Percentiles rank a stretch among this genome's conserved stretches.
phyloP scores from a whole-genome alignment of 2,888 invertebrate species.

The Lissocephala sabroskyi region DNA sequence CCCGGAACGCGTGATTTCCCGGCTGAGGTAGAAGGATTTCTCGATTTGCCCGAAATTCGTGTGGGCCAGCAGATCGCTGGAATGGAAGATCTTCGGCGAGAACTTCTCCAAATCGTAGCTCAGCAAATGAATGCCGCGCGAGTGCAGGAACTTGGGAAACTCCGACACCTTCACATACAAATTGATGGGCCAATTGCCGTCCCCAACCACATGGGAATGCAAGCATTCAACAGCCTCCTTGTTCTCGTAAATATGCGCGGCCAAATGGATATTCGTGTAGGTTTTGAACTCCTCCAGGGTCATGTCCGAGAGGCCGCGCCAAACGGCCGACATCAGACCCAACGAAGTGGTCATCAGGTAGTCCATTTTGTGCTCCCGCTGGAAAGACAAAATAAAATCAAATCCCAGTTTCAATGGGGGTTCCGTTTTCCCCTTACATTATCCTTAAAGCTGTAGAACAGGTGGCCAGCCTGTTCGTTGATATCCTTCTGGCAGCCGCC shows the following conservation, averaged over 20 bases:
- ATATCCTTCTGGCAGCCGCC: too few relatives aligned
- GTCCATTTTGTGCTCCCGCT: conserved; percentile 31
- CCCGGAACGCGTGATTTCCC: too few relatives aligned
- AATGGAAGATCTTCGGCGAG: conserved; percentile 42
- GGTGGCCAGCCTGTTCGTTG: too few relatives aligned
- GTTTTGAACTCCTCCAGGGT: conserved; percentile 24
- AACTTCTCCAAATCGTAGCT: conserved; percentile 19
- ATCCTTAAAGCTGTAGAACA: too few relatives aligned
- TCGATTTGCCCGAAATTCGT: conserved; percentile 34
- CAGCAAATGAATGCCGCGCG: conserved; percentile 28
- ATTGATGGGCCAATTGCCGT: conserved; percentile 38
- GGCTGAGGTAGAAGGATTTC: conserved; percentile 6
- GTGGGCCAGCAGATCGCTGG: conserved; percentile 24
- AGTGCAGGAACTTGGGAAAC: conserved; percentile 23
- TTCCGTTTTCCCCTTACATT: too few relatives aligned
- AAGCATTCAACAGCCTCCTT: conserved; percentile 4
- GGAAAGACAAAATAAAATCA: too few relatives aligned
- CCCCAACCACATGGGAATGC: conserved; percentile 22
- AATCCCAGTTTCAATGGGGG: too few relatives aligned
- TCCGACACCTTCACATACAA: conserved; percentile 24
- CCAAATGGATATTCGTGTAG: conserved; percentile 29
- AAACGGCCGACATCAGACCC: conserved; percentile 25
- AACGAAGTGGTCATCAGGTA: conserved; percentile 27
- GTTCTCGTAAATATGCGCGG: conserved; percentile 10
- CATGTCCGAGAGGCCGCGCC: conserved; percentile 32